Conservation (phyloP, 2,888 invertebrate genomes). For the Athalia circularis region DNA sequence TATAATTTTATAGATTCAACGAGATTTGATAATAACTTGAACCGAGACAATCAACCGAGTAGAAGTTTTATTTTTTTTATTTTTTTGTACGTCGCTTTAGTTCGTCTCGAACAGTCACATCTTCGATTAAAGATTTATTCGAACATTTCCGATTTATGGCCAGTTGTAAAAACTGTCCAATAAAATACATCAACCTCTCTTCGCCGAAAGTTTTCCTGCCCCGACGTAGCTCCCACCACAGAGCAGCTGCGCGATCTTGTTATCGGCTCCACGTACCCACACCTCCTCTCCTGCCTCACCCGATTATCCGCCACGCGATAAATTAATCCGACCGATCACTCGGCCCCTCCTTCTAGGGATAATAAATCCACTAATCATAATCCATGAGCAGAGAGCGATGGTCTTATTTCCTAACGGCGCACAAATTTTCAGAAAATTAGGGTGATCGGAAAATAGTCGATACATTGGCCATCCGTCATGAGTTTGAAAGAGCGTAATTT, state of each 20-base stretch:
- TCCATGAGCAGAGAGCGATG: background rate
- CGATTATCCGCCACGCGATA: slow-evolving; percentile 30
- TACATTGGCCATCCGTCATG: too few relatives aligned
- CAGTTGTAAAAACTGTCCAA: slow-evolving; percentile 8
- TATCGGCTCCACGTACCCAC: background rate
- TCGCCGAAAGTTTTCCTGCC: too few relatives aligned
- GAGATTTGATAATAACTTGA: background rate
- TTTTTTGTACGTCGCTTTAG: background rate
- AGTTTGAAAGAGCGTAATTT: background rate
- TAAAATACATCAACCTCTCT: background rate
- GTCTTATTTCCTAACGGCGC: slow-evolving; percentile 8
- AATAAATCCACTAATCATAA: too few relatives aligned
- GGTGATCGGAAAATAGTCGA: too few relatives aligned
- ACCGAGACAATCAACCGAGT: background rate
- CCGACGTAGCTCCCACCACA: too few relatives aligned
- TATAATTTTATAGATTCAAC: background rate
- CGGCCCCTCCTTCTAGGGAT: background rate
- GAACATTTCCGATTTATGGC: background rate
- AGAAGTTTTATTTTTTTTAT: slow-evolving; percentile 20
- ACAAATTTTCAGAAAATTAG: too few relatives aligned
- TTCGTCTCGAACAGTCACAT: background rate
- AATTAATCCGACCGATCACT: slow-evolving; percentile 22
- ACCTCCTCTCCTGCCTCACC: background rate
- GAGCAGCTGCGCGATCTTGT: too few relatives aligned
- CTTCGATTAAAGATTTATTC: too few relatives aligned